Conservation (phyloP, 2,888 invertebrate species). For the Synergus itoensis region DNA sequence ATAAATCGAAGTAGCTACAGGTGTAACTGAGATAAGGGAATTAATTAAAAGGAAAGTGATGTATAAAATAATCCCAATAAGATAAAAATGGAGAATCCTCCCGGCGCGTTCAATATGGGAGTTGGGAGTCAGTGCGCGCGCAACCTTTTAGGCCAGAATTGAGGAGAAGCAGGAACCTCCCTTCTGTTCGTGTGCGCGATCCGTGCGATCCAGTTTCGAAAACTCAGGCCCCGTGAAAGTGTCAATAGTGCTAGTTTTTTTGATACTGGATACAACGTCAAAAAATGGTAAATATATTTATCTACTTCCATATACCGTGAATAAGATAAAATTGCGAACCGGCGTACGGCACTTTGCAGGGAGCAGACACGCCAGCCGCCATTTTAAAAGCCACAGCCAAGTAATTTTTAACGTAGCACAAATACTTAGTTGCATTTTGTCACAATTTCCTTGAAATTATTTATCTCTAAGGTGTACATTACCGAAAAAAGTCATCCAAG, state of each 20-base stretch:
- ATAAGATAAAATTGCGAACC: conserved; percentile 28
- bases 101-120: conserved; percentile 55
- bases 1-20: not conserved
- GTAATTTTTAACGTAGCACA: conserved; percentile 45
- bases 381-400: conserved; percentile 63
- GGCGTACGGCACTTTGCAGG: conserved; percentile 66
- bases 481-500: not conserved
- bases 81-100: not conserved
- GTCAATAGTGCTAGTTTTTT: conserved; percentile 74
- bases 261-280: conserved; percentile 64
- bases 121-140: conserved; percentile 70
- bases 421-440: conserved; percentile 34
- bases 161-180: conserved; percentile 70
- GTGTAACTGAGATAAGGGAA: not conserved
- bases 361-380: conserved; percentile 75
- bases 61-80: not conserved
- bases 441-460: conserved; percentile 39
- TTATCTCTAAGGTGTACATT: not conserved
- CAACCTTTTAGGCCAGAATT: conserved; percentile 57
- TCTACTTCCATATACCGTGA: not conserved
- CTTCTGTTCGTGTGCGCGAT: conserved; percentile 74
- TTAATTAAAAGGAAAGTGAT: not conserved
- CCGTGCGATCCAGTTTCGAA: conserved; percentile 71
- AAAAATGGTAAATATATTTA: conserved; percentile 74
- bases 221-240: conserved; percentile 72